A percentile compares a stretch with the other conserved stretches of the same genome.
Evolutionary conservation across 2,113 vertebrate genomes (phyloP).

Genomic region (Origma solitaria): DNA sequence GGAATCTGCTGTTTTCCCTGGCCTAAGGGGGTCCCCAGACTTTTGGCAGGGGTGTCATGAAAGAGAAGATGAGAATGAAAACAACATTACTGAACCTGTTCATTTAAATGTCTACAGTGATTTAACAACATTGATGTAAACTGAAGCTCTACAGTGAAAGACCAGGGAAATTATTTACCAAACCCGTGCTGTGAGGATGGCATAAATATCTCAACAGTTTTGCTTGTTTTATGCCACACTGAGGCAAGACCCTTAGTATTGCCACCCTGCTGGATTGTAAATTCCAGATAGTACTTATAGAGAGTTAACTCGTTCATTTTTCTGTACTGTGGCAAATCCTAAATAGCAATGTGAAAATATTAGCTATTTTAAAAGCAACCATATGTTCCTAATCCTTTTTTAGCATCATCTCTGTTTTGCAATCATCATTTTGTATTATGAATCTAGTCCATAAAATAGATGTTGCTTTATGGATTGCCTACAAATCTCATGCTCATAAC

Average conservation of each 20-base stretch:
- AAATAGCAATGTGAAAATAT: neutral
- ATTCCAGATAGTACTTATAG: neutral
- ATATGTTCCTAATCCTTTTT: neutral
- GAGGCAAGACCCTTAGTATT: neutral
- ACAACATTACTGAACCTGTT: neutral
- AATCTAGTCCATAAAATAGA: neutral
- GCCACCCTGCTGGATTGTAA: neutral
- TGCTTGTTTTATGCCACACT: neutral
- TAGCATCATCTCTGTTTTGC: neutral
- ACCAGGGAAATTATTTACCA: neutral
- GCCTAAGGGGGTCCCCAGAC: neutral
- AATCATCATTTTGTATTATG: neutral
- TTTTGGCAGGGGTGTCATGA: neutral
- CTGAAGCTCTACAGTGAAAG: neutral
- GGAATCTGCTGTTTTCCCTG: neutral
- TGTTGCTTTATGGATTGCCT: neutral
- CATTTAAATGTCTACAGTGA: neutral
- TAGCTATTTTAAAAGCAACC: neutral
- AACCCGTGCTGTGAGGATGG: neutral
- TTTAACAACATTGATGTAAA: neutral
- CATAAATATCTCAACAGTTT: neutral
- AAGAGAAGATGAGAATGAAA: neutral
- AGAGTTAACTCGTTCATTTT: neutral
- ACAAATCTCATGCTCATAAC: neutral
- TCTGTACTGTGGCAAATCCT: neutral